These are phyloP conservation scores for Rana temporaria DNA, from an alignment of 2,113 vertebrate genomes.

Conservation along the genomic window DNA sequence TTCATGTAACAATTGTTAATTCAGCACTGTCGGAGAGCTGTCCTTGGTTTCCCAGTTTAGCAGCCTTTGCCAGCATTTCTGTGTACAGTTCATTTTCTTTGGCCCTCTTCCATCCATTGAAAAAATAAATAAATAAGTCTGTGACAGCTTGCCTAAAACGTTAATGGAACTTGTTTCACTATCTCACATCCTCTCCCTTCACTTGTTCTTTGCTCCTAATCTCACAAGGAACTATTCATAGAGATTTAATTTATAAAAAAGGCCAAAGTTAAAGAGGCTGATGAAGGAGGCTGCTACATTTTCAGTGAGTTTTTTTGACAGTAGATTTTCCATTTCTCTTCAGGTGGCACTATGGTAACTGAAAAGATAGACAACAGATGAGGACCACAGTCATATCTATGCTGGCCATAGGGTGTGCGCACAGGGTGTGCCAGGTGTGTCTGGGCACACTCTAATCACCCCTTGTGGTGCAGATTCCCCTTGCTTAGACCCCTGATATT, in stretches of 20 bases:
- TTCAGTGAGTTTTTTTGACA: too few relatives aligned
- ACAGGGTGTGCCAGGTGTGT: too few relatives aligned
- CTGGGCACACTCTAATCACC: too few relatives aligned
- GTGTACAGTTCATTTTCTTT: conserved; percentile 32
- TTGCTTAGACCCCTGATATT: too few relatives aligned
- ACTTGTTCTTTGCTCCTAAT: conserved; percentile 11
- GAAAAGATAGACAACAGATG: too few relatives aligned
- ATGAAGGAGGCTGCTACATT: too few relatives aligned
- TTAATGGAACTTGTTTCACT: conserved; percentile 37
- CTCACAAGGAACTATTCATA: background rate
- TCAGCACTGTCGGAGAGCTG: background rate
- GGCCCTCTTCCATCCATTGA: conserved; percentile 32
- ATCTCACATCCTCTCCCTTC: conserved; percentile 30
- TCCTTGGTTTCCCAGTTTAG: conserved; percentile 41
- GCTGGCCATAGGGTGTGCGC: too few relatives aligned
- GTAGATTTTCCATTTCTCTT: too few relatives aligned
- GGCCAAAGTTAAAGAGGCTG: too few relatives aligned
- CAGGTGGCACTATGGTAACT: too few relatives aligned
- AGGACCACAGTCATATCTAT: too few relatives aligned
- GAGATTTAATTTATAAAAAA: background rate
- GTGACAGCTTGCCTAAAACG: conserved; percentile 34
- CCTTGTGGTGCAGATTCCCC: too few relatives aligned
- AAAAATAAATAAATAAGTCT: background rate
- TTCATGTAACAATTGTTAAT: conserved; percentile 41
- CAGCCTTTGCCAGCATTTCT: conserved; percentile 32